Base-by-base conservation (phyloP, 2,888 invertebrate genomes). In the Branchipolynoe longqiensis region DNA sequence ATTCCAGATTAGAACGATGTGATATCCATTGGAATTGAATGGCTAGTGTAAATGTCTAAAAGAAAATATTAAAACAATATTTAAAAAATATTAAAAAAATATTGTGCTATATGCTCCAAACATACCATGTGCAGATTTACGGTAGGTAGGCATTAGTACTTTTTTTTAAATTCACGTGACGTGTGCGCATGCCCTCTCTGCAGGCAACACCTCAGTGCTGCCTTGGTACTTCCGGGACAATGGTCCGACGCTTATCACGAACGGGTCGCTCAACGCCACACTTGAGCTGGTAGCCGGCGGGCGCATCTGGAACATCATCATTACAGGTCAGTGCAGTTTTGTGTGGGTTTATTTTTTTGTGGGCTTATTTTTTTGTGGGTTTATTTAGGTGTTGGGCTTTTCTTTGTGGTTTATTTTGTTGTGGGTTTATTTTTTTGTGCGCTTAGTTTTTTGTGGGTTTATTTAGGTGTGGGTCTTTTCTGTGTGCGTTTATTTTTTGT, bases 121-220 rank as follows among this genome's bases (percentile, higher is more conserved):
- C n/a, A n/a, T n/a, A n/a, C n/a, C n/a, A n/a, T n/a, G n/a, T n/a
- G n/a, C n/a, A n/a, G n/a, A n/a, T n/a, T n/a, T n/a, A n/a, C n/a
- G n/a, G n/a, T n/a, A n/a, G n/a, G n/a, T n/a, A n/a, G n/a, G n/a
- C n/a, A n/a, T n/a, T n/a, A n/a, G n/a, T n/a, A n/a, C n/a, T n/a
- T n/a, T n/a, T n/a, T n/a, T n/a, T n/a, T n/a, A n/a, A n/a, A n/a
- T n/a, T n/a, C n/a, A n/a, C n/a, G n/a, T n/a, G n/a, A n/a, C n/a
- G n/a, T n/a, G n/a, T n/a, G 56, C 22, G n/a, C 54, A 25, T 59
- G 6, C 54, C 31, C 22, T 25, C n/a, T 74, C 88, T 90, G 22
- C 89, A 93, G 93, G 91, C 62, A 91, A 92, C 73, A 88, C 88
- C 56, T 92, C 93, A 1, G 91, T 93, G 3, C 83, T 93, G 86